Base-by-base conservation (phyloP, 2,113 vertebrate species). In the Oreochromis spilurus region DNA sequence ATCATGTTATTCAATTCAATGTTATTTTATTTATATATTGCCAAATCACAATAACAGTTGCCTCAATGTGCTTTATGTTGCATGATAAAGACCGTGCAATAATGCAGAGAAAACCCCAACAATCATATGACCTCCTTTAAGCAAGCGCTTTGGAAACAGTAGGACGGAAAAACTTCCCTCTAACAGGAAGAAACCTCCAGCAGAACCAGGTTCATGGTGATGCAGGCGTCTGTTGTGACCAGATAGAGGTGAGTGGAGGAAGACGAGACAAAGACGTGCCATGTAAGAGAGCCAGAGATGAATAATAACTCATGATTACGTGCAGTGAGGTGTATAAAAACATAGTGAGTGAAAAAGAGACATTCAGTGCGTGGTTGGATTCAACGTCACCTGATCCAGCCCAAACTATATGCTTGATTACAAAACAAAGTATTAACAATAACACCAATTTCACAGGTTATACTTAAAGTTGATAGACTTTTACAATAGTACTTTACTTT, bases 111-210 rank as follows among this genome's bases (percentile, higher is more conserved):
- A 40, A 21, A 19, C 62, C 62, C 62, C 62, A 2, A 67, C 19
- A 65, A n/a, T 65, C 34, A 65, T 13, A 65, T 65, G 60, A 38
- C 19, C 10, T 16, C 10, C 34, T 65, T 38, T 65, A 38, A 65
- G 34, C 19, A 67, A 38, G 38, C 0, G 11, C 19, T 38, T 67
- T 67, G 34, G 62, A 34, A 3, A 38, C 19, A 67, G 1, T 65
- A n/a, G 10, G 60, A n/a, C 0, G 1, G 17, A 62, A 62, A 62
- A 36, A 1, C 54, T 36, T 62, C 31, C 58, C 17, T 0, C 11
- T 67, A 65, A 67, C 34, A 38, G 34, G 34, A 67, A 67, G 60
- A 67, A 21, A 67, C 19, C 11, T 67, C 60, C 19, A 38, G 34
- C 11, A 67, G 34, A 67, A 67, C 34, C 60, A 67, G 34, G 34